These are phyloP conservation scores for Eulimnadia texana DNA, from an alignment of 1,140 invertebrate species.

Conservation along the genomic window DNA sequence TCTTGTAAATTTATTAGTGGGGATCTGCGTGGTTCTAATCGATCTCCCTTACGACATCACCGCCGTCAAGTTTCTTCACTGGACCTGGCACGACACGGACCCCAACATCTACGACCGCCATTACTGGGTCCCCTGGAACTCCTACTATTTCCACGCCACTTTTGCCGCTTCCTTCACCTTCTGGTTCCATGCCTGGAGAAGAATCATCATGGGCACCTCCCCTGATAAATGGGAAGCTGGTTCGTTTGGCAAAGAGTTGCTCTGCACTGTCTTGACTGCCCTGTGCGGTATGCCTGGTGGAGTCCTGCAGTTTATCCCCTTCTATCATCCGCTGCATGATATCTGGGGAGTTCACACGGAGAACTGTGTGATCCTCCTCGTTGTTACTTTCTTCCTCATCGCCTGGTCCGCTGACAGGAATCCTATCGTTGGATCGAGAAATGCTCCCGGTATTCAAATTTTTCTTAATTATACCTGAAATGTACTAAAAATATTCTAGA, in stretches of 20 bases:
- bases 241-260: conserved; percentile 37
- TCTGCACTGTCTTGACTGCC: conserved; percentile 38
- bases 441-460: conserved; percentile 5
- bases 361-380: conserved; percentile 44
- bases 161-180: conserved; percentile 56
- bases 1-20: conserved; percentile 43
- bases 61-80: conserved; percentile 60
- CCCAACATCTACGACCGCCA: conserved; percentile 61
- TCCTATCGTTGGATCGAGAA: conserved; percentile 19
- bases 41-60: conserved; percentile 70
- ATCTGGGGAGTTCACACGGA: conserved; percentile 47
- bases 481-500: too few species aligned
- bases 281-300: conserved; percentile 53
- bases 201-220: conserved; percentile 35
- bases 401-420: conserved; percentile 38
- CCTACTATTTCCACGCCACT: conserved; percentile 63
- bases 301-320: conserved; percentile 47
- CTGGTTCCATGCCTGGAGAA: conserved; percentile 44
- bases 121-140: conserved; percentile 60
- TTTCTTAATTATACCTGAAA: not conserved
- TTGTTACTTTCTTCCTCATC: conserved; percentile 39
- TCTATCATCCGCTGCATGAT: conserved; percentile 60
- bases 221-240: conserved; percentile 35
- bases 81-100: conserved; percentile 76
- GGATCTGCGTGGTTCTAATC: conserved; percentile 51